Evolutionary conservation across 2,113 vertebrate genomes (phyloP).

Genomic region (Nycticebus coucang): DNA sequence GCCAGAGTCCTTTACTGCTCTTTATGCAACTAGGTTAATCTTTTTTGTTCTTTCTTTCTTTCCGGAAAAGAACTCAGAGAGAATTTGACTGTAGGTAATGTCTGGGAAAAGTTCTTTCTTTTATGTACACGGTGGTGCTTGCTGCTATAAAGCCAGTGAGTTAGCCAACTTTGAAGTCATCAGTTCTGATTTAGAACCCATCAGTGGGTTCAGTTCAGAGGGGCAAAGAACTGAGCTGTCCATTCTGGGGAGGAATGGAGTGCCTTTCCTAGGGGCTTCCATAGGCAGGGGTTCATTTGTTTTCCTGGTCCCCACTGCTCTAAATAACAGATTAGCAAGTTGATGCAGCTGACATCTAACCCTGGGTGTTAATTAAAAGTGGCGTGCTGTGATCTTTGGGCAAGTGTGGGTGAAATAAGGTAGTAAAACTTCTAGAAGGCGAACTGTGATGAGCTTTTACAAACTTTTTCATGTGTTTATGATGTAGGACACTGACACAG

Average conservation of each 20-base stretch:
- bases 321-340: background rate
- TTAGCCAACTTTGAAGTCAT: conserved; percentile 10
- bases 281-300: conserved; percentile 1
- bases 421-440: background rate
- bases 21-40: conserved; percentile 76
- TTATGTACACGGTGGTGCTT: background rate
- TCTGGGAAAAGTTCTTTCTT: conserved; percentile 52
- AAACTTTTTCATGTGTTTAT: background rate
- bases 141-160: background rate
- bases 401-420: background rate
- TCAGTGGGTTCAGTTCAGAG: background rate
- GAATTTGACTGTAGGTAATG: conserved; percentile 46
- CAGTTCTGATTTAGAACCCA: conserved; percentile 42
- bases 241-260: background rate
- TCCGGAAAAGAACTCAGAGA: conserved; percentile 27
- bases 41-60: conserved; percentile 48
- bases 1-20: conserved; percentile 51
- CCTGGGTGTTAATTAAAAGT: conserved; percentile 39
- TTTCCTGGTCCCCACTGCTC: background rate
- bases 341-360: conserved; percentile 20
- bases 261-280: background rate
- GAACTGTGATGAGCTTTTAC: conserved; percentile 3
- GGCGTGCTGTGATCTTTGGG: background rate
- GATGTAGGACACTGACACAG: background rate
- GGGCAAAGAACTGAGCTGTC: background rate